A percentile compares a stretch with the other conserved stretches of the same genome.
phyloP scores from a whole-genome alignment of 2,113 vertebrate species.

The Eolophus roseicapilla region DNA sequence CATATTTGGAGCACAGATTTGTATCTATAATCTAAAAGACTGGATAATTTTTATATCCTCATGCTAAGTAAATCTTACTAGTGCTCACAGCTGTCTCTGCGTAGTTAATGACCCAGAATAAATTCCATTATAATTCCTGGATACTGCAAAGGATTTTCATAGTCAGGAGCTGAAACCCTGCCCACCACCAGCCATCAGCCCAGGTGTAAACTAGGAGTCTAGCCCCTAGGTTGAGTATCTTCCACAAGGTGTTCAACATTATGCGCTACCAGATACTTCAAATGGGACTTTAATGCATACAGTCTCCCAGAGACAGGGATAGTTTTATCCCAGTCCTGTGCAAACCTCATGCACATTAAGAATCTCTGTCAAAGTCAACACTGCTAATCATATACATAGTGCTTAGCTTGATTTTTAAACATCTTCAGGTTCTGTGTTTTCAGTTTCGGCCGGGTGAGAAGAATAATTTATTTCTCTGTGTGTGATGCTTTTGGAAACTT shows the following conservation, averaged over 20 bases:
- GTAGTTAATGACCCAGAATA: slow-evolving; percentile 54
- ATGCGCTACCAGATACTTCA: neutral
- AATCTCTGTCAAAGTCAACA: neutral
- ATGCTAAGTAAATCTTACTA: slow-evolving; percentile 32
- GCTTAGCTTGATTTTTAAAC: neutral
- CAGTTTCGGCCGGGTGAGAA: neutral
- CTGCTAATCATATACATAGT: neutral
- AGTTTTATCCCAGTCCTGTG: neutral
- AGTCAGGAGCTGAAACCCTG: slow-evolving; percentile 8
- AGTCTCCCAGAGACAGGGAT: neutral
- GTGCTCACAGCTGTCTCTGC: slow-evolving; percentile 25
- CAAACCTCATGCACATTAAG: neutral
- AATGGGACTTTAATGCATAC: neutral
- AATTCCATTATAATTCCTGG: slow-evolving; percentile 60
- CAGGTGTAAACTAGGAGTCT: neutral
- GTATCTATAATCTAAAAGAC: slow-evolving; percentile 29
- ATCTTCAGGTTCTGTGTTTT: neutral
- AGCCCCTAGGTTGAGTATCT: neutral
- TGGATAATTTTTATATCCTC: slow-evolving; percentile 45
- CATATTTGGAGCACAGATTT: slow-evolving; percentile 8
- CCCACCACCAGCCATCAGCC: neutral
- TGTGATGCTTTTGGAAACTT: neutral
- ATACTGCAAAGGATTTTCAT: slow-evolving; percentile 14
- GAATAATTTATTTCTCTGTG: neutral
- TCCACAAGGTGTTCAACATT: neutral